Evolutionary conservation across 2,797 vertebrate species (phyloP), one percentile per base, ranked within the genome.

Genomic region (Adrianichthys oophorus): DNA sequence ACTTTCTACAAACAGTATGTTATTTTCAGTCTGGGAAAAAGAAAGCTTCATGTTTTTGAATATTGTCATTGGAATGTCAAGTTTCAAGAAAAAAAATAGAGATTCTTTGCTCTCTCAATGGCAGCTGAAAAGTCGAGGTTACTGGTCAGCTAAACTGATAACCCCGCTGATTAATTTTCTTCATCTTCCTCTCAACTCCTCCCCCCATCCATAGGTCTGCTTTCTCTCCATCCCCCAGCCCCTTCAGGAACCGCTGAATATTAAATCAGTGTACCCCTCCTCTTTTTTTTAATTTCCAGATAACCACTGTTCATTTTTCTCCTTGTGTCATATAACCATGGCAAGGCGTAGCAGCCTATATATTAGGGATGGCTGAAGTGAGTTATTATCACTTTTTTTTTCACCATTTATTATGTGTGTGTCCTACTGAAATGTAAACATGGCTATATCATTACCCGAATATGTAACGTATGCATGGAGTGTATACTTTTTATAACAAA

Each of bases 301-400:
- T 89, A 92, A 87, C 85, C 85, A 74, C 75, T 52, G 70, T 84
- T 85, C 80, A 86, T 90, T 90, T 90, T 84, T 84, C 79, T 77
- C 63, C 61, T 37, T 57, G 68, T 87, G 82, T 85, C 82, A 83
- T 55, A 63, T 59, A 57, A 63, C 62, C 57, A 23, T 72, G 80
- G 78, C 83, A 77, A 41, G 45, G 40, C 67, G 59, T 59, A 72
- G 75, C 66, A 62, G 76, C 80, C 70, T 82, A 77, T 73, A 80
- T 62, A 59, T 82, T 79, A 72, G 65, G 43, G 23, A 62, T 47
- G 70, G 64, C 70, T 76, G 68, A 80, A 78, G 72, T 81, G 81
- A 87, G 71, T 71, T 73, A 73, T 79, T 77, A 61, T 85, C 72
- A 79, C 82, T 65, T 68, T 83, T 72, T 77, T 61, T 68, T 37